These are phyloP conservation scores for Dicrurus megarhynchus DNA, from an alignment of 2,113 vertebrate species.

Conservation along the genomic window DNA sequence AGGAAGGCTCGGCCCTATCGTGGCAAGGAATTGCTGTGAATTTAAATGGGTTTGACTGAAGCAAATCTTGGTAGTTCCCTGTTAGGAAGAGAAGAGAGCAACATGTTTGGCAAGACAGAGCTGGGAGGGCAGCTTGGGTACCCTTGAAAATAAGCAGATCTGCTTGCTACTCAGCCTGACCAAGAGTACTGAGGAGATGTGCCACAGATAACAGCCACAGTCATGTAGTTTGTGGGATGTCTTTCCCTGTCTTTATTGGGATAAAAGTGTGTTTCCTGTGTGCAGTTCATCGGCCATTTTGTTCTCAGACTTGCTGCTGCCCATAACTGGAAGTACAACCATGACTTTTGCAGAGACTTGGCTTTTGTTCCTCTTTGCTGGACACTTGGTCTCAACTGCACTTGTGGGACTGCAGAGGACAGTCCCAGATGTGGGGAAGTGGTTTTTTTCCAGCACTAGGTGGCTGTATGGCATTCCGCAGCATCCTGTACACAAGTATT, in stretches of 20 bases:
- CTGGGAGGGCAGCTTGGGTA: not conserved
- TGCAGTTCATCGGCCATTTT: not conserved
- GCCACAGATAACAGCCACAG: not conserved
- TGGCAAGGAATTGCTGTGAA: not conserved
- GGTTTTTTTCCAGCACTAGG: not conserved
- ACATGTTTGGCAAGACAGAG: not conserved
- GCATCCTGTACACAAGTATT: not conserved
- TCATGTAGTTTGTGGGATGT: not conserved
- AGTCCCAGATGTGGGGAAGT: not conserved
- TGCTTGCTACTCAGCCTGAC: not conserved
- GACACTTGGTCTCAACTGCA: not conserved
- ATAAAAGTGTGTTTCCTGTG: not conserved
- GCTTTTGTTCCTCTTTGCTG: not conserved
- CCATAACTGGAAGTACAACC: not conserved
- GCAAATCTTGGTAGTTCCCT: not conserved
- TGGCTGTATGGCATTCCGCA: not conserved
- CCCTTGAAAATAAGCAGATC: not conserved
- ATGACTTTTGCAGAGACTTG: slow-evolving; percentile 30
- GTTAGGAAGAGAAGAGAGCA: not conserved
- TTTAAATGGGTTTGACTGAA: not conserved
- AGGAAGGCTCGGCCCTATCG: accelerated
- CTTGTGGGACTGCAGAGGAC: not conserved
- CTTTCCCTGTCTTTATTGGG: not conserved
- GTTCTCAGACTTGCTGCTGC: slow-evolving; percentile 35
- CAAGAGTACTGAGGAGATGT: not conserved